Evolutionary conservation across 2,888 invertebrate species (phyloP), one percentile per base, ranked within the genome.

Genomic region (Ornithoptera priamus): DNA sequence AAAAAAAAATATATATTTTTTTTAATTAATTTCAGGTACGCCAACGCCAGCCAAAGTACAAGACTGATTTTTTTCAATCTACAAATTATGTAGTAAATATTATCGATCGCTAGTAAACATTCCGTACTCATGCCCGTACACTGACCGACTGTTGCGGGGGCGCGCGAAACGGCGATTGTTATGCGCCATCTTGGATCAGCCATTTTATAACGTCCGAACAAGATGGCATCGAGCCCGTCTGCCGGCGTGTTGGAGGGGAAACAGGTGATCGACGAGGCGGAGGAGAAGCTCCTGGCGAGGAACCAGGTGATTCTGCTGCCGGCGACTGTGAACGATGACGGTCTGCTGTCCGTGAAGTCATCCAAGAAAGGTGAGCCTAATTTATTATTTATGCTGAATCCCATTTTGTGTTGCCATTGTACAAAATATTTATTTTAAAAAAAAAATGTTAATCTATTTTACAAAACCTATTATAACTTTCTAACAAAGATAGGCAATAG

Each of bases 351-450:
- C 0, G 81, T 81, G 1, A 91, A 91, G 75, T 88, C 90, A 57
- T 90, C 90, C 1, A 92, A 92, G 72, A 92, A 91, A 84, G 92
- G 92, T 92, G n/a, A 78, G 82, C 5, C 5, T 18, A 10, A 10
- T 46, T 17, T 17, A 10, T 46, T 46, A 1, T 10, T 22, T 30
- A 30, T 30, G 4, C 30, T 30, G 30, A 30, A 30, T 5, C 30
- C 30, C 30, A 30, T 4, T 30, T 30, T 5, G 30, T 30, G 30
- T 30, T 4, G 30, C 30, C 30, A 30, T 30, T 30, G 30, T 30
- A 30, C 30, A 30, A 30, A 30, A 30, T 22, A 22, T 22, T 22
- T 22, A 30, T 1, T 4, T 30, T 3, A 30, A 30, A 30, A 30
- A 4, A 30, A 30, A 30, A 30, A 22, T 22, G 22, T 22, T 22